Conservation (phyloP, 2,113 vertebrate species). For the Nicator chloris region DNA sequence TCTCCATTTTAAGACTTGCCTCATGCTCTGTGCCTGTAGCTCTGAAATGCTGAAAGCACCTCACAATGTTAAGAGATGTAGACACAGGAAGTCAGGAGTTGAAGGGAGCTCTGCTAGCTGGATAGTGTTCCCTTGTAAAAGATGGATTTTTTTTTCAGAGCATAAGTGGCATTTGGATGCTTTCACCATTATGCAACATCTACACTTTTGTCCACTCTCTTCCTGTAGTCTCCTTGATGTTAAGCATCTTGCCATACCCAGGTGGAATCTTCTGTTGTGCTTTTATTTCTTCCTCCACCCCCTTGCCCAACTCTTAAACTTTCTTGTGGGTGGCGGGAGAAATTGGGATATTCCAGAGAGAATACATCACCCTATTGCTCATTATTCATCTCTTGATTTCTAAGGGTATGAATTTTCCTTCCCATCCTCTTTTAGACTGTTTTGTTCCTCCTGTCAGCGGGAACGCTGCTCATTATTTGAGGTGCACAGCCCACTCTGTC, state of each 20-base stretch:
- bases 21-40: background rate
- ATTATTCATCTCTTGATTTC: background rate
- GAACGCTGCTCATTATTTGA: background rate
- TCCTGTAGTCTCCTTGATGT: background rate
- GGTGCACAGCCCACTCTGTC: conserved; percentile 3
- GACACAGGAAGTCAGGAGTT: background rate
- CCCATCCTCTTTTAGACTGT: background rate
- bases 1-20: background rate
- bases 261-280: background rate
- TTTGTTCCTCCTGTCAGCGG: background rate
- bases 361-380: background rate
- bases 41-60: background rate
- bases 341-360: background rate
- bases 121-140: background rate
- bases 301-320: background rate
- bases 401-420: background rate
- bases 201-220: background rate
- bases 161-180: background rate
- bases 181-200: background rate
- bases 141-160: background rate
- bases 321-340: background rate
- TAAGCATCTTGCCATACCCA: background rate
- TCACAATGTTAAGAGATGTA: background rate
- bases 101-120: background rate
- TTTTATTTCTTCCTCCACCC: background rate